These are phyloP conservation scores for Noctua pronuba DNA, from an alignment of 2,888 invertebrate species.

Conservation along the genomic window DNA sequence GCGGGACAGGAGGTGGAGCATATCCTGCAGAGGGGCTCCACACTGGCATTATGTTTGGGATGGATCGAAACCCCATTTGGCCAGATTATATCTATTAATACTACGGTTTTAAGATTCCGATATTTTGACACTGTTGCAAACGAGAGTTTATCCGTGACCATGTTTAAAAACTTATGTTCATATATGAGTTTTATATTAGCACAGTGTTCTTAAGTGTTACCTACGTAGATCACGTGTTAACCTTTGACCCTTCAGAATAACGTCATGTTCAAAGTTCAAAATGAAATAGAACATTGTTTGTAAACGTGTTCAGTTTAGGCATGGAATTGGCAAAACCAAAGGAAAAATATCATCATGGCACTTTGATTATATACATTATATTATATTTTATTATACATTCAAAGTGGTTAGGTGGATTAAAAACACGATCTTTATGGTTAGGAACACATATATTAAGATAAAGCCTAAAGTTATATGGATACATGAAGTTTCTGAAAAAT, in stretches of 20 bases:
- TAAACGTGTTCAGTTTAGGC: not conserved
- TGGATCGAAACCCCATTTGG: no score
- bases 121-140: not conserved
- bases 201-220: not conserved
- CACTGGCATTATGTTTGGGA: no score
- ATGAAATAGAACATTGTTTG: not conserved
- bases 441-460: no score
- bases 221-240: not conserved
- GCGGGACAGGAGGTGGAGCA: no score
- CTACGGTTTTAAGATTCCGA: not conserved
- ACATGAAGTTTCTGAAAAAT: no score
- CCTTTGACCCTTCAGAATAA: not conserved
- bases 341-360: not conserved
- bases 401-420: not conserved
- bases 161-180: not conserved
- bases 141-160: not conserved
- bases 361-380: no score
- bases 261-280: constrained; percentile 1
- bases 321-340: not conserved
- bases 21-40: no score
- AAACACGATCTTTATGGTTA: not conserved
- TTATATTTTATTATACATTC: no score
- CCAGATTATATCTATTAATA: not conserved
- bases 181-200: not conserved
- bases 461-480: no score